Base-by-base conservation (phyloP, 2,113 vertebrate genomes). In the Strix uralensis region DNA sequence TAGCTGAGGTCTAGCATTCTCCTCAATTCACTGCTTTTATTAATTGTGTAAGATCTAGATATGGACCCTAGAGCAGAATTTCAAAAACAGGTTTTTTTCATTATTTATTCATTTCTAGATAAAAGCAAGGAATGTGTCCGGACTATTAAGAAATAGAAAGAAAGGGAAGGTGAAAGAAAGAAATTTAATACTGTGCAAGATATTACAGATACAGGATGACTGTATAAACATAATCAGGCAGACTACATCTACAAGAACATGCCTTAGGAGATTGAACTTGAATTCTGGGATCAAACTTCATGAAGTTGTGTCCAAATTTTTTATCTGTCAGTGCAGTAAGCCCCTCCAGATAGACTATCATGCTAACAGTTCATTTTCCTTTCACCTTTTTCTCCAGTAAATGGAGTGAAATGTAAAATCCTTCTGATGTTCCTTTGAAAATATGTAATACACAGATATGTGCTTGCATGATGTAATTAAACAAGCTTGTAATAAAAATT, bases 21-120 rank as follows among this genome's bases (percentile, higher is more conserved):
- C 4, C 4, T 91, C 32, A 55, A 54, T 85, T 94, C 89, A 55
- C 62, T 9, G 0, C 22, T 92, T 91, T 52, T 69, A 81, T 92
- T 93, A 94, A 84, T 91, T 94, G 18, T 81, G 18, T 40, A 79
- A 92, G n/a, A 61, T 75, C 23, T 92, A 80, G 70, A 87, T 91
- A 85, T 12, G 25, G 23, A 54, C 40, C 17, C 46, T 79, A 46
- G 49, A 82, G 26, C 23, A 81, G 42, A 86, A 83, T 75, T 84
- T 73, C 36, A 85, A 32, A 72, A 88, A 26, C 32, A 29, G 27
- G 58, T 87, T 88, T 75, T 49, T 91, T 78, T 81, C 22, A 57
- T 93, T 88, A 34, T 89, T 79, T 92, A 54, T 86, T 74, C 1
- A 49, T 92, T 86, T 92, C 38, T 92, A 19, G 5, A 69, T 34